Evolutionary conservation across 2,888 invertebrate species (phyloP).

Genomic region (Macaria notata): DNA sequence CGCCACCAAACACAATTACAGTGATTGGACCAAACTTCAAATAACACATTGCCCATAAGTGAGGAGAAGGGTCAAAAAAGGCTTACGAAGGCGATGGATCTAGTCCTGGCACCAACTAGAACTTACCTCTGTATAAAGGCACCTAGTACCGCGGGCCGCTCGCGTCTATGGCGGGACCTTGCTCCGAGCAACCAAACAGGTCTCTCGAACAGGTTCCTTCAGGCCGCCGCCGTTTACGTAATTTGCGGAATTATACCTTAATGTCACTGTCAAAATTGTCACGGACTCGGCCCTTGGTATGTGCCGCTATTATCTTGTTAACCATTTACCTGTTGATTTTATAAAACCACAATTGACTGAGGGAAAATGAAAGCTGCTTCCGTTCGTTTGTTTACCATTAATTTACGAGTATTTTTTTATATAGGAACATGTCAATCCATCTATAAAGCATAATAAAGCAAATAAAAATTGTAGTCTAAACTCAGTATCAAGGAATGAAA

Average conservation of each 20-base stretch:
- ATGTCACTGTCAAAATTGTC: constrained; percentile 43
- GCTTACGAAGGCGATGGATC: too few relatives aligned
- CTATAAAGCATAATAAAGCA: too few relatives aligned
- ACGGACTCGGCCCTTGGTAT: constrained; percentile 27
- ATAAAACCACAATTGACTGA: constrained; percentile 5
- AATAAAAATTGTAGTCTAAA: too few relatives aligned
- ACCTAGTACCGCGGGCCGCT: constrained; percentile 14
- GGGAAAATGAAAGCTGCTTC: constrained; percentile 15
- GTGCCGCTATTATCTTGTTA: constrained; percentile 8
- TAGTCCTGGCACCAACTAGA: too few relatives aligned
- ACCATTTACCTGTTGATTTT: constrained; percentile 1
- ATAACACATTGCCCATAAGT: too few relatives aligned
- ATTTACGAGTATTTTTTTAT: neutral
- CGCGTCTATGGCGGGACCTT: constrained; percentile 69
- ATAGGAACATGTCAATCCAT: too few relatives aligned
- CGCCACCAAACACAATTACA: too few relatives aligned
- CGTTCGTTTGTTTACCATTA: constrained; percentile 2
- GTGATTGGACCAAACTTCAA: too few relatives aligned
- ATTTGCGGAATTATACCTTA: constrained; percentile 48
- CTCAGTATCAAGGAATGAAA: too few relatives aligned
- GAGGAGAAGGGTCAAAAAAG: too few relatives aligned
- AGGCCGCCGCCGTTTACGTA: constrained; percentile 55
- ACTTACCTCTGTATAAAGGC: too few relatives aligned
- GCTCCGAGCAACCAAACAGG: constrained; percentile 62
- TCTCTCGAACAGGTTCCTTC: constrained; percentile 57